Base-by-base conservation (phyloP, 2,113 vertebrate species). In the Semicossyphus pulcher region DNA sequence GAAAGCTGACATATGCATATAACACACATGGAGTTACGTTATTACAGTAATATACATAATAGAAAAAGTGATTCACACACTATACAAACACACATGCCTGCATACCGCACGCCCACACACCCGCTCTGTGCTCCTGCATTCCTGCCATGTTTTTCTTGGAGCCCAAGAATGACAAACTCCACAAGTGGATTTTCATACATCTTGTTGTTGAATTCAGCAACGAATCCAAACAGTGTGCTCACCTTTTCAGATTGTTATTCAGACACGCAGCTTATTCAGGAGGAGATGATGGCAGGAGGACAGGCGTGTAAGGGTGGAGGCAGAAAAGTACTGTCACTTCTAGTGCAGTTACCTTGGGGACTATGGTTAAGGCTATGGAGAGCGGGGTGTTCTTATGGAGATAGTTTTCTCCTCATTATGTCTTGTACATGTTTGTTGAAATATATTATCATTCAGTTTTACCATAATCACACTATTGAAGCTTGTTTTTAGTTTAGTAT, bases 1-100 rank as follows among this genome's bases (percentile, higher is more conserved):
- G 84, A 77, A 72, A 69, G 73, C 77, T 86, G 80, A 85, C 86
- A 84, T 86, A 86, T 83, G 79, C 51, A 83, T 21, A 45, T 36
- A 63, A 69, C 68, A 36, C 66, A 42, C 58, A 76, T 62, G 42
- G 56, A 71, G 54, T 36, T 53, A 31, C 7, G 18, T 36, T 48
- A 54, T 49, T 57, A 47, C 72, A 64, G 18, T 9, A 44, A 44
- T 44, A 14, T 20, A 44, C 18, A 44, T 7, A 20, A 44, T 44
- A 8, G 3, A 44, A 18, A n/a, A 18, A n/a, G 41, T 44, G 41
- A 4, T 52, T 34, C 41, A 58, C 16, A 10, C 23, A 42, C 41
- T 21, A 23, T 20, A 23, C 10, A 10, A 29, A 14, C 5, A 28
- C 37, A 3, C 47, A 11, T 8, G 10, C 4, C 9, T 26, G 18